Evolutionary conservation across 2,888 invertebrate species (phyloP), one percentile per base, ranked within the genome.

Genomic region (Byasa hedistus): DNA sequence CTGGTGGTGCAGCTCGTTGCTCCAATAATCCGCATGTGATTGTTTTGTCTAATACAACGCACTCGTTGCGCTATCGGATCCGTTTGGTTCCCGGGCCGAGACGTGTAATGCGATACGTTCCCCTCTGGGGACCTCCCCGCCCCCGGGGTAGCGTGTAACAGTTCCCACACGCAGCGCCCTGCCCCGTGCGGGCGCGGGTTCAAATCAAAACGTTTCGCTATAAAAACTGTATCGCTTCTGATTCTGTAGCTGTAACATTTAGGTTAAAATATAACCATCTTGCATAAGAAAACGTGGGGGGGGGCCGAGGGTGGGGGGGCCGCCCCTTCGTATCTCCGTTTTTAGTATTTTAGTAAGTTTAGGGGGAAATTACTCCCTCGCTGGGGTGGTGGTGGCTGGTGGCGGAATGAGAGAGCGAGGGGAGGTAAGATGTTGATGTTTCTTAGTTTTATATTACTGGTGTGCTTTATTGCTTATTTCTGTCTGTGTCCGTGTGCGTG

Each of bases 261-360:
- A 89, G 89, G 89, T 89, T 90, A 89, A 89, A 88, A 89, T 88
- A 89, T 89, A 91, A 91, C 89, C 89, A 88, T 89, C 91, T 91
- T 91, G 91, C 91, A 91, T 91, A 91, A 91, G 91, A 91, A 91
- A 90, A 83, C 83, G 87, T 76, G 77, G 83, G 82, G 84, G 86
- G n/a, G n/a, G n/a, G n/a, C n/a, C n/a, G n/a, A n/a, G n/a, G n/a
- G n/a, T n/a, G n/a, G 83, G 85, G 72, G 70, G 72, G 69, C 71
- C 73, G 76, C 77, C 82, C 86, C 87, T 79, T 85, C 83, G 87
- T 90, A 91, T 91, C 91, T 91, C 89, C 90, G 91, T 91, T 91
- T 91, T 91, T 91, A 91, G 91, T 91, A 91, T 91, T 91, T 91
- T 91, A 91, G 90, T 91, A 91, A 91, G 91, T 91, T 91, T 87